Evolutionary conservation across 2,888 invertebrate species (phyloP), one percentile per base, ranked within the genome.

Genomic region (Noctua janthe): DNA sequence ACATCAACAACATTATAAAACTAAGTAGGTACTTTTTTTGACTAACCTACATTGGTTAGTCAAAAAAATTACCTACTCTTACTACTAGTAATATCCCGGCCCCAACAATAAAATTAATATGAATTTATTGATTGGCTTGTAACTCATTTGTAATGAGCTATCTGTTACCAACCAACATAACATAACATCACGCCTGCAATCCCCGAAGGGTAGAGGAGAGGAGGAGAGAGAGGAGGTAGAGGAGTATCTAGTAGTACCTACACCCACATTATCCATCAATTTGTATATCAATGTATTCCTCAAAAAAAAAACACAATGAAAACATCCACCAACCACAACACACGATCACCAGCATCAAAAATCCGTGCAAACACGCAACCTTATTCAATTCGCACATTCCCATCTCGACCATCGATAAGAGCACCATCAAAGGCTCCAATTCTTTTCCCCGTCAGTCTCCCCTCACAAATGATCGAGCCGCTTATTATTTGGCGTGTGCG

Each of bases 401-500:
- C 93, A 94, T 94, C 93, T 93, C 93, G 90, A 93, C 93, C 92
- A 90, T 91, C 93, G 95, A 96, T 90, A 90, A 90, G 89, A 78
- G 85, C 76, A 81, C 88, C 91, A 92, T 92, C 92, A 94, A 93
- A 93, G 91, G 93, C 93, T 91, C 93, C 80, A 81, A 84, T 90
- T 89, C 88, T 95, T 95, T 95, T 94, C 93, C 92, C 93, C 93
- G 94, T 91, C 91, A 91, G 92, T 92, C 90, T 92, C 94, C 94
- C 96, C 94, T 93, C 95, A 94, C 94, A 96, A 96, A 96, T 96
- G 97, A 96, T 96, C 95, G 94, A 92, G 92, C 88, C 95, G 95
- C 95, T 96, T 97, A 97, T 97, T 96, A 96, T 97, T 96, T 96
- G 96, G 97, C 96, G 96, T 96, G 97, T 95, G 95, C 96, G 93